These are phyloP conservation scores for Lordiphosa collinella DNA, from an alignment of 1,140 invertebrate genomes.

Conservation along the genomic window DNA sequence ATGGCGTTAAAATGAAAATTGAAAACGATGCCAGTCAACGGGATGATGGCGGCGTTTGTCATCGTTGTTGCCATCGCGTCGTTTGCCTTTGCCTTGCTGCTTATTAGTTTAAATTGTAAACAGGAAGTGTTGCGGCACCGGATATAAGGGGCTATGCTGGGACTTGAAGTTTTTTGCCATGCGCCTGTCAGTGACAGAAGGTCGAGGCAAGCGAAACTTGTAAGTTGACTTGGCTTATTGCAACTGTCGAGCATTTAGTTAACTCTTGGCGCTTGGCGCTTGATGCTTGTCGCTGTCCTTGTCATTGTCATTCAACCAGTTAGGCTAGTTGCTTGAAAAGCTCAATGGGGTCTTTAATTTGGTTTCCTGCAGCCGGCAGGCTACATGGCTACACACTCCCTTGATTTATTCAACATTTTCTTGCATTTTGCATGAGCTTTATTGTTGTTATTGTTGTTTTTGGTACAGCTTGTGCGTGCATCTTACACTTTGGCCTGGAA, in stretches of 20 bases:
- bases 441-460: constrained; percentile 31
- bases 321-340: constrained; percentile 8
- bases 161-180: constrained; percentile 11
- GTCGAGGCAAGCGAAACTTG: constrained; percentile 38
- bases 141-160: constrained; percentile 37
- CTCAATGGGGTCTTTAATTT: constrained; percentile 41
- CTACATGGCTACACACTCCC: neutral
- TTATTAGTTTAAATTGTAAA: constrained; percentile 77
- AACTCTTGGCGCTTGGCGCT: constrained; percentile 48
- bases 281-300: constrained; percentile 38
- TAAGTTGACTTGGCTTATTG: constrained; percentile 49
- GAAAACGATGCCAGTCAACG: constrained; percentile 42
- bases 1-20: constrained; percentile 46
- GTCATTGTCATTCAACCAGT: constrained; percentile 43
- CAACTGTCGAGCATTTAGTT: constrained; percentile 75
- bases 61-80: constrained; percentile 18
- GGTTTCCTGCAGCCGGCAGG: constrained; percentile 18
- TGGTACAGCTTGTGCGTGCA: constrained; percentile 1
- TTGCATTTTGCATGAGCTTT: constrained; percentile 59
- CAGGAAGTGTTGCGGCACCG: constrained; percentile 68
- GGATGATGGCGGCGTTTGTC: constrained; percentile 17
- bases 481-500: neutral
- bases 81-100: constrained; percentile 24
- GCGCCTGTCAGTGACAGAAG: constrained; percentile 47
- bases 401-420: constrained; percentile 40